Base-by-base conservation (phyloP, 2,113 vertebrate genomes). In the Entosphenus tridentatus region DNA sequence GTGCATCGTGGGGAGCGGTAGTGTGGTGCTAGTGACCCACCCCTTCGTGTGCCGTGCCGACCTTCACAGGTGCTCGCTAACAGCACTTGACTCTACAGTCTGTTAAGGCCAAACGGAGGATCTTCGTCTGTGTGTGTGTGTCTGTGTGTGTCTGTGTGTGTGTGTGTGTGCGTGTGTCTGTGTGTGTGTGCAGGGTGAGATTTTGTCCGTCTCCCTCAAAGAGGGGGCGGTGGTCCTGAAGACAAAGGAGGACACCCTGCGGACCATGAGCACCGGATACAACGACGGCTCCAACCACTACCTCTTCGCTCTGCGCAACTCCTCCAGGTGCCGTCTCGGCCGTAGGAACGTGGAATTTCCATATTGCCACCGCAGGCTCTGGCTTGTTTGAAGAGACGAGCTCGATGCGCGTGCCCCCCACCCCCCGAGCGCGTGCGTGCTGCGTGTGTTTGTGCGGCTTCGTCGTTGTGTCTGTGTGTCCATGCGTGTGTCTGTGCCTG, bases 271-370 rank as follows among this genome's bases (percentile, higher is more conserved):
- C 21, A 8, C n/a, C 21, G 21, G 21, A n/a, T 65, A 65, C 62
- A 65, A 65, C 21, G 62, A 65, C 21, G 62, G 62, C n/a, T n/a
- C 21, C 62, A 65, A 65, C 62, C 62, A 65, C 62, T 65, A 65
- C 62, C 62, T 65, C 11, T 21, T 16, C 21, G n/a, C 21, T 21
- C 62, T 65, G 62, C n/a, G 21, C n/a, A 65, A n/a, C n/a, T n/a
- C 9, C 62, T 16, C n/a, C 62, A n/a, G 21, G 62, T 65, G 21
- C 62, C n/a, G 21, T 65, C 21, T 9, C n/a, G n/a, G 8, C 21
- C 21, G 21, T 65, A 18, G 10, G n/a, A 18, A 65, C 21, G 62
- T 65, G n/a, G 11, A 16, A 65, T 65, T 21, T 11, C 62, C 21
- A 2, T 65, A 65, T 65, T 65, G 8, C 21, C n/a, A 18, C 62